Conservation (phyloP, 2,888 invertebrate genomes). For the Microctonus aethiopoides region DNA sequence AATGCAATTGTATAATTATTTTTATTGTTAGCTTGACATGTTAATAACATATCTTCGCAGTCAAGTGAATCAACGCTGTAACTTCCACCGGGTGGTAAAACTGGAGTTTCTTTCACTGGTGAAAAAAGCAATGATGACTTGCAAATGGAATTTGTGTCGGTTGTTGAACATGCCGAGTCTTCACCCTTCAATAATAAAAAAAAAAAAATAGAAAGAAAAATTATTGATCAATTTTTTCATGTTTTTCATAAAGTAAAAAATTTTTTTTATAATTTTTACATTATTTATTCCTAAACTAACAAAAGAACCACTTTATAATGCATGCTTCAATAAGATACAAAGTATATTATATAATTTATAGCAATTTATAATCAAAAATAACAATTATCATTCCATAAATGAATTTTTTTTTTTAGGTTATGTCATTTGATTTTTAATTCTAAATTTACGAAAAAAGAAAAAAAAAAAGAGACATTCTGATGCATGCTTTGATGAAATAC, state of each 20-base stretch:
- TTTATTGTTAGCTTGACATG: conserved; percentile 89
- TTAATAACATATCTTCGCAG: conserved; percentile 89
- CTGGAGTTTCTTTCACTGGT: conserved; percentile 84
- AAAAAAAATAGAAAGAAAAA: conserved; percentile 22
- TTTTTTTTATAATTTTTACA: too few relatives aligned
- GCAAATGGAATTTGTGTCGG: conserved; percentile 87
- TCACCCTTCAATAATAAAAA: conserved; percentile 71
- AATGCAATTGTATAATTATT: conserved; percentile 96
- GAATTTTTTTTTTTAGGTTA: too few relatives aligned
- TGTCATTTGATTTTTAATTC: too few relatives aligned
- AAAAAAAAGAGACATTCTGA: background rate
- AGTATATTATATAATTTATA: background rate
- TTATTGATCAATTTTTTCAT: background rate
- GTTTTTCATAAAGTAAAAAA: too few relatives aligned
- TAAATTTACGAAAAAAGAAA: too few relatives aligned
- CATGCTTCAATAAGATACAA: background rate
- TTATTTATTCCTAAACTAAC: too few relatives aligned
- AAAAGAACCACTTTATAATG: background rate
- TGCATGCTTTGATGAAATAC: background rate
- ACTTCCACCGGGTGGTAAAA: conserved; percentile 76
- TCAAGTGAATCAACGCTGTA: conserved; percentile 93
- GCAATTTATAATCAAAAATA: too few relatives aligned
- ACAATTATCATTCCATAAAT: too few relatives aligned
- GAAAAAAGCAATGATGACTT: conserved; percentile 92
- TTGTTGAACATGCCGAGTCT: conserved; percentile 78